These are phyloP conservation scores for Drosophila falleni DNA, from an alignment of 2,888 invertebrate genomes.

Conservation along the genomic window DNA sequence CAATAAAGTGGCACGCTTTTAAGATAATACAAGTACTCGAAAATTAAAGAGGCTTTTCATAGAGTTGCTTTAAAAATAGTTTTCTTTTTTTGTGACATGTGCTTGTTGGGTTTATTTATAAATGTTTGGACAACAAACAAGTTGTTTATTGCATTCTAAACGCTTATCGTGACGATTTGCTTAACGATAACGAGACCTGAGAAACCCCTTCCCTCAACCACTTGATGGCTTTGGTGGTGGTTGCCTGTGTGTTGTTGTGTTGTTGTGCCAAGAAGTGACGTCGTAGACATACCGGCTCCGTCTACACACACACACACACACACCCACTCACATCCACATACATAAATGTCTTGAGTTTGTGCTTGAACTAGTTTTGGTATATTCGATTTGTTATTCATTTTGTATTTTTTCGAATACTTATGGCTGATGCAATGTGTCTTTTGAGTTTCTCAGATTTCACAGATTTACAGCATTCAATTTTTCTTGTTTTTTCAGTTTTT, in stretches of 20 bases:
- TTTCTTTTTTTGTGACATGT: not conserved
- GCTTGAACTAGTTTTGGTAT: conserved; percentile 54
- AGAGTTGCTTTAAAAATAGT: conserved; percentile 11
- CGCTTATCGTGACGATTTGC: conserved; percentile 39
- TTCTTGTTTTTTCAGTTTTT: not conserved
- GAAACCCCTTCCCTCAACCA: not conserved
- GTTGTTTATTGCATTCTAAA: conserved; percentile 31
- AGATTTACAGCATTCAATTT: not conserved
- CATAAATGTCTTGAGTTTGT: conserved; percentile 26
- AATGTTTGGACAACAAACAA: conserved; percentile 18
- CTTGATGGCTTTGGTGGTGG: not conserved
- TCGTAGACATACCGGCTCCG: conserved; percentile 47
- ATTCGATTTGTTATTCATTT: conserved; percentile 16
- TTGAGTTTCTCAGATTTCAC: conserved; percentile 30
- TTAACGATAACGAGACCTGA: conserved; percentile 32
- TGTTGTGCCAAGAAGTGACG: conserved; percentile 3
- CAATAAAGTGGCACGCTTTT: conserved; percentile 1
- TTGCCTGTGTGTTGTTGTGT: not conserved
- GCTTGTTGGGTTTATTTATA: conserved; percentile 26
- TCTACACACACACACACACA: conserved; percentile 19
- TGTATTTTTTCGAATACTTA: conserved; percentile 10
- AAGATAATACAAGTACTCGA: not conserved
- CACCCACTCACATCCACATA: not conserved
- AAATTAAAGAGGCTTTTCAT: not conserved
- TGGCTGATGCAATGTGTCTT: conserved; percentile 51